Evolutionary conservation across 2,888 invertebrate genomes (phyloP).

Genomic region (Therioaphis trifolii): DNA sequence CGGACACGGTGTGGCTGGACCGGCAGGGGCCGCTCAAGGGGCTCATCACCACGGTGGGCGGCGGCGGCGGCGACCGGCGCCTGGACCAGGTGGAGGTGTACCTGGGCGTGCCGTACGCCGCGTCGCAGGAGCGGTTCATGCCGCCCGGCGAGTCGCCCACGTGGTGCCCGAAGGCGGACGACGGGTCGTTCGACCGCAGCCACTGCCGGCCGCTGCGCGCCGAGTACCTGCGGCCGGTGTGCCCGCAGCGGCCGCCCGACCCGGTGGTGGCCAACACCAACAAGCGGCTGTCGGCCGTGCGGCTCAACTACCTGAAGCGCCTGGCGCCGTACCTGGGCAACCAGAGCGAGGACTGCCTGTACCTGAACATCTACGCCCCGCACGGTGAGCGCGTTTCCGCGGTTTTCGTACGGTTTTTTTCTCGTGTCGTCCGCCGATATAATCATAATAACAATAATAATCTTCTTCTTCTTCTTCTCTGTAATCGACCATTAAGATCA

Average conservation of each 20-base stretch:
- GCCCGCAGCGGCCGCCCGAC: slow-evolving; percentile 89
- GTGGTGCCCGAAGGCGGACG: slow-evolving; percentile 73
- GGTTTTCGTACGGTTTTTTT: too few relatives aligned
- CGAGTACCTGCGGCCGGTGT: slow-evolving; percentile 85
- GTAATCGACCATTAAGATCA: too few relatives aligned
- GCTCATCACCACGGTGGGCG: slow-evolving; percentile 55
- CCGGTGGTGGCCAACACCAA: slow-evolving; percentile 79
- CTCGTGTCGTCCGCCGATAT: too few relatives aligned
- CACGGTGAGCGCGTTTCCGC: slow-evolving; percentile 64
- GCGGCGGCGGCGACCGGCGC: slow-evolving; percentile 62
- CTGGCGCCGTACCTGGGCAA: slow-evolving; percentile 70
- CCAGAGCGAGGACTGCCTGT: slow-evolving; percentile 75
- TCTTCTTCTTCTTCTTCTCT: too few relatives aligned
- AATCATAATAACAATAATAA: too few relatives aligned
- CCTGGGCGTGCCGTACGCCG: slow-evolving; percentile 81
- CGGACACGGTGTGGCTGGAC: slow-evolving; percentile 58
- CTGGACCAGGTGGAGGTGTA: slow-evolving; percentile 65
- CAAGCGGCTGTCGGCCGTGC: slow-evolving; percentile 65
- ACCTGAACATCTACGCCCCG: slow-evolving; percentile 74
- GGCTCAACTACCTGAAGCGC: slow-evolving; percentile 68
- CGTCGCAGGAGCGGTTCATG: slow-evolving; percentile 82
- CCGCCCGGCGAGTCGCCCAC: slow-evolving; percentile 86
- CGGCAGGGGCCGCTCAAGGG: slow-evolving; percentile 64
- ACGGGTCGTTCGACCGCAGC: slow-evolving; percentile 76
- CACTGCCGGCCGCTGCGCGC: slow-evolving; percentile 78